phyloP scores from a whole-genome alignment of 2,113 vertebrate genomes.

The Canis aureus region DNA sequence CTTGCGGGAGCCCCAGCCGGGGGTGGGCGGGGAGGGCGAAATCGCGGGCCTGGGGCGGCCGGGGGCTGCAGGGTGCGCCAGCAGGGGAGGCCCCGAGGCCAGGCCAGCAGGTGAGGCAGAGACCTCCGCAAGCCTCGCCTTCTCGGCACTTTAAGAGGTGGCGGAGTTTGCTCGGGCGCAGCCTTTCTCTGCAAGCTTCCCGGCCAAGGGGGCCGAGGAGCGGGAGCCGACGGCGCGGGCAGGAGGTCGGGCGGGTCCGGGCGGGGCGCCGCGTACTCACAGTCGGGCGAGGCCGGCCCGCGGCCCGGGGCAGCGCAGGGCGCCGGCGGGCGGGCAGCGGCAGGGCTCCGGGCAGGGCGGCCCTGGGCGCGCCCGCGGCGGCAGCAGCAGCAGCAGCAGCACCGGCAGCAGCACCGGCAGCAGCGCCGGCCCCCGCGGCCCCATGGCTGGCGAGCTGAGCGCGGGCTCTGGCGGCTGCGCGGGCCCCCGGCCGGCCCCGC shows the following conservation, averaged over 20 bases:
- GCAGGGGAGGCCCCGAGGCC: neutral
- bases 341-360: slow-evolving; percentile 79
- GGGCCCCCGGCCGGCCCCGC: neutral
- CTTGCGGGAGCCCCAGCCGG: accelerated
- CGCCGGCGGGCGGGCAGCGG: slow-evolving; percentile 71
- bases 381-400: neutral
- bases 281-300: slow-evolving; percentile 60
- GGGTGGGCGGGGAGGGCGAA: neutral
- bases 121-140: neutral
- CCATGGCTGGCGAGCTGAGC: slow-evolving; percentile 40
- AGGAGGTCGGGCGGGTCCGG: neutral
- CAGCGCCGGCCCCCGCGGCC: neutral
- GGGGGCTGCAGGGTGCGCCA: neutral
- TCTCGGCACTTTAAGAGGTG: neutral
- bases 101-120: neutral
- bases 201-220: neutral
- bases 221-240: neutral
- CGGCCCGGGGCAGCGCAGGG: slow-evolving; percentile 80
- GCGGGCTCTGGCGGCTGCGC: neutral
- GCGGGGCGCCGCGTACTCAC: slow-evolving; percentile 67
- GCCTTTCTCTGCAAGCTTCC: neutral
- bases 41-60: neutral
- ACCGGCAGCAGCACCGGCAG: neutral
- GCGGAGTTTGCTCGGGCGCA: neutral
- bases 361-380: neutral